Percentiles rank a stretch among this genome's conserved stretches.
Evolutionary conservation across 1,140 invertebrate species (phyloP).

Genomic region (Conopomorpha cramerella): DNA sequence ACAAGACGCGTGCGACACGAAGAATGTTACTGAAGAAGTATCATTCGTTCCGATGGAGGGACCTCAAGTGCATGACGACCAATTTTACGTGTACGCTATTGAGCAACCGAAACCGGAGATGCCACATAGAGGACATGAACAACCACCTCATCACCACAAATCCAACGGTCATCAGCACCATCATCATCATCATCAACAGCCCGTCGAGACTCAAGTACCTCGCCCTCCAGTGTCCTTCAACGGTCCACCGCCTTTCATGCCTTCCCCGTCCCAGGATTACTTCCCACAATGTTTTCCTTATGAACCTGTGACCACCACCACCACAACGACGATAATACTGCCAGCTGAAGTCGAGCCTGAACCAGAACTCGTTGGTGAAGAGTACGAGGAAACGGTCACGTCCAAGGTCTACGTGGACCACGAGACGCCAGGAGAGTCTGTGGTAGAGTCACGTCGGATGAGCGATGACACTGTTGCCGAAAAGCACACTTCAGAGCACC

Average conservation of each 20-base stretch:
- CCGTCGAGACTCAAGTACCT: constrained; percentile 18
- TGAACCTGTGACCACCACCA: constrained; percentile 13
- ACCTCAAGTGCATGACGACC: too few relatives aligned
- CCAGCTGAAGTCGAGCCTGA: constrained; percentile 19
- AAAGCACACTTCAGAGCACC: constrained; percentile 39
- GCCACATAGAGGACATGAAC: too few relatives aligned
- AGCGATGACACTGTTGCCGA: constrained; percentile 41
- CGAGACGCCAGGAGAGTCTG: constrained; percentile 27
- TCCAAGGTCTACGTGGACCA: constrained; percentile 30
- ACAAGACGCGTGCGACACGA: constrained; percentile 22
- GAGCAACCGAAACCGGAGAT: constrained; percentile 11
- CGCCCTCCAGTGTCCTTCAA: constrained; percentile 28
- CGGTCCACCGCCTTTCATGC: constrained; percentile 18
- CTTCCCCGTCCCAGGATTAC: constrained; percentile 17
- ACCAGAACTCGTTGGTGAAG: constrained; percentile 34
- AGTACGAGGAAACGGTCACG: constrained; percentile 38
- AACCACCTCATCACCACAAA: constrained; percentile 22
- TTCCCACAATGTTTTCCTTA: constrained; percentile 28
- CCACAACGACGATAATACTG: too few relatives aligned
- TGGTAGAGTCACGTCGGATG: constrained; percentile 41
- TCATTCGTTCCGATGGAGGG: constrained; percentile 8
- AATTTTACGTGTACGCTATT: constrained; percentile 5
- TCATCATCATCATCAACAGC: too few relatives aligned
- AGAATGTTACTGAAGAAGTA: constrained; percentile 13
- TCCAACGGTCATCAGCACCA: constrained; percentile 20